Percentiles rank a stretch among this genome's conserved stretches.
These are phyloP conservation scores for Siniperca undulata DNA, from an alignment of 2,797 vertebrate species.

Conservation along the genomic window DNA sequence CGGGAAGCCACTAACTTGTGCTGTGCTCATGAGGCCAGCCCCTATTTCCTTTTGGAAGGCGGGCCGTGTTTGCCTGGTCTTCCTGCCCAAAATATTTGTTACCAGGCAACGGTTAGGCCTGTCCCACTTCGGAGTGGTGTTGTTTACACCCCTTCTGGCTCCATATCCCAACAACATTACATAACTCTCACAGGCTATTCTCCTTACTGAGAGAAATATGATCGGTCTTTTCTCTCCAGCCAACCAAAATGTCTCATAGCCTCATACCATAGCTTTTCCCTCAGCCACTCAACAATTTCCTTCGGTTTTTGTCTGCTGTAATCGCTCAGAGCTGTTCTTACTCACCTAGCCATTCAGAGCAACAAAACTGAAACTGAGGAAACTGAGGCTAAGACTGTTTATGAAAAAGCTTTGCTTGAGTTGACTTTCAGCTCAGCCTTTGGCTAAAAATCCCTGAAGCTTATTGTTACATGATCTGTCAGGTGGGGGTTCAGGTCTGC, in stretches of 20 bases:
- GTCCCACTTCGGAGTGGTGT: slow-evolving; percentile 77
- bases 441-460: slow-evolving; percentile 20
- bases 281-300: slow-evolving; percentile 54
- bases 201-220: slow-evolving; percentile 71
- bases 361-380: slow-evolving; percentile 50
- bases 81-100: slow-evolving; percentile 89
- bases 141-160: slow-evolving; percentile 86
- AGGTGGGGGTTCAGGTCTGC: slow-evolving; percentile 26
- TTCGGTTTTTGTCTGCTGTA: slow-evolving; percentile 47
- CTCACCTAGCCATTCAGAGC: slow-evolving; percentile 12
- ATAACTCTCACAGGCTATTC: slow-evolving; percentile 78
- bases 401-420: slow-evolving; percentile 19
- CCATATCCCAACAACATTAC: slow-evolving; percentile 75
- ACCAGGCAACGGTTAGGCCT: slow-evolving; percentile 85
- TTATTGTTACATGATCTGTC: slow-evolving; percentile 38
- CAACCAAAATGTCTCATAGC: slow-evolving; percentile 61
- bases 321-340: slow-evolving; percentile 20
- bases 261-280: slow-evolving; percentile 63
- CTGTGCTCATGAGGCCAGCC: slow-evolving; percentile 79
- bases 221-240: slow-evolving; percentile 56
- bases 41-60: slow-evolving; percentile 84
- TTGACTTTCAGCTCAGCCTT: slow-evolving; percentile 33
- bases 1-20: slow-evolving; percentile 81
- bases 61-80: slow-evolving; percentile 84
- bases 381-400: slow-evolving; percentile 38